Percentiles rank a stretch among this genome's conserved stretches.
Evolutionary conservation across 2,888 invertebrate species (phyloP).

Genomic region (Agriopis aurantiaria): DNA sequence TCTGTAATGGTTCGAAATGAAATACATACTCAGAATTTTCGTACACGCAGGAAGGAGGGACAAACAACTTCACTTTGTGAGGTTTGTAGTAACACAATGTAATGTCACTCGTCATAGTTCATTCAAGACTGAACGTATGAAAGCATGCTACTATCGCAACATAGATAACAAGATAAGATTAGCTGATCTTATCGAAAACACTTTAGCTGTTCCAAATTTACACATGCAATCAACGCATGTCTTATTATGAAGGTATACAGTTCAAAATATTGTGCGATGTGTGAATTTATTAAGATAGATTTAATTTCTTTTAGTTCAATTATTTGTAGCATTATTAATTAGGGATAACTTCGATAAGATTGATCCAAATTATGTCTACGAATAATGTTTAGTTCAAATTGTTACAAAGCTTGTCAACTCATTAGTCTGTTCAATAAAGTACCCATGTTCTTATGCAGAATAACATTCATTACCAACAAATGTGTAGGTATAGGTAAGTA

Average conservation of each 20-base stretch:
- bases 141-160: conserved; percentile 47
- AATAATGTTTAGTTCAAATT: background rate
- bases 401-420: background rate
- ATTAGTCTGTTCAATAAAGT: background rate
- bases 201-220: conserved; percentile 3
- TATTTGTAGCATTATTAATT: background rate
- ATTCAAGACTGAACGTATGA: conserved; percentile 47
- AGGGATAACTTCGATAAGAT: background rate
- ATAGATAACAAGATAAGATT: conserved; percentile 51
- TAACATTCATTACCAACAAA: background rate
- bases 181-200: conserved; percentile 36
- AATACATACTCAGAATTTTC: conserved; percentile 69
- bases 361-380: background rate
- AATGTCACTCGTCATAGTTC: conserved; percentile 70
- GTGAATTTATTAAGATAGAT: background rate
- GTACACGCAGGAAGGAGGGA: conserved; percentile 55
- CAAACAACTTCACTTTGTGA: conserved; percentile 64
- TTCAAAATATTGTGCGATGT: conserved; percentile 2
- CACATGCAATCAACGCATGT: background rate
- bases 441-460: background rate
- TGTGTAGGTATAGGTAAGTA: background rate
- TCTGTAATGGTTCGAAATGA: background rate
- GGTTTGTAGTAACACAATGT: conserved; percentile 64
- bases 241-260: conserved; percentile 7
- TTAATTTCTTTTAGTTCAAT: background rate